Percentiles rank a stretch among this genome's conserved stretches.
These are phyloP conservation scores for Trichogramma evanescens DNA, from an alignment of 2,888 invertebrate species.

Conservation along the genomic window DNA sequence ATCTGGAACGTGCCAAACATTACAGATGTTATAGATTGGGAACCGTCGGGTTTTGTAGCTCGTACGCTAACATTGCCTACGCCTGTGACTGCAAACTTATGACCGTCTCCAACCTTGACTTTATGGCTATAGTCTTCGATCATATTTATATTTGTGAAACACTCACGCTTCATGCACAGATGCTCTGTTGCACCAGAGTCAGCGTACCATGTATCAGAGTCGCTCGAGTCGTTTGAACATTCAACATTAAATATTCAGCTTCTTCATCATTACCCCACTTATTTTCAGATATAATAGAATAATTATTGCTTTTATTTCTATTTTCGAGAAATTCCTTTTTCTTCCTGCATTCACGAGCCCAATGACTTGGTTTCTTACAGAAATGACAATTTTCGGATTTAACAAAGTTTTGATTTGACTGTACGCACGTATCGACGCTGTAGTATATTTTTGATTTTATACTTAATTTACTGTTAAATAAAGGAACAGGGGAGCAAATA, in stretches of 20 bases:
- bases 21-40: not conserved
- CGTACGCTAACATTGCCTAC: constrained; percentile 13
- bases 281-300: not conserved
- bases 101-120: constrained; percentile 13
- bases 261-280: not conserved
- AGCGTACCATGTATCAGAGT: constrained; percentile 6
- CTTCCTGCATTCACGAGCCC: constrained; percentile 12
- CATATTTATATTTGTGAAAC: constrained; percentile 5
- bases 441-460: too few species aligned
- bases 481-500: too few species aligned
- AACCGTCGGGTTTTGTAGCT: not conserved
- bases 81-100: not conserved
- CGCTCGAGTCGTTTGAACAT: not conserved
- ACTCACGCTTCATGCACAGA: constrained; percentile 11
- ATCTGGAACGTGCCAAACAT: constrained; percentile 17
- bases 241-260: not conserved
- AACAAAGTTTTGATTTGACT: too few species aligned
- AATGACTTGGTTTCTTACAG: constrained; percentile 14
- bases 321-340: not conserved
- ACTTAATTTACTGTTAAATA: too few species aligned
- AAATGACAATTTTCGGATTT: constrained; percentile 11
- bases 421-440: too few species aligned
- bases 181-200: constrained; percentile 20
- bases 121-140: not conserved
- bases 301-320: constrained; percentile 22